Evolutionary conservation across 2,888 invertebrate species (phyloP).

Genomic region (Ophion ventricosus): DNA sequence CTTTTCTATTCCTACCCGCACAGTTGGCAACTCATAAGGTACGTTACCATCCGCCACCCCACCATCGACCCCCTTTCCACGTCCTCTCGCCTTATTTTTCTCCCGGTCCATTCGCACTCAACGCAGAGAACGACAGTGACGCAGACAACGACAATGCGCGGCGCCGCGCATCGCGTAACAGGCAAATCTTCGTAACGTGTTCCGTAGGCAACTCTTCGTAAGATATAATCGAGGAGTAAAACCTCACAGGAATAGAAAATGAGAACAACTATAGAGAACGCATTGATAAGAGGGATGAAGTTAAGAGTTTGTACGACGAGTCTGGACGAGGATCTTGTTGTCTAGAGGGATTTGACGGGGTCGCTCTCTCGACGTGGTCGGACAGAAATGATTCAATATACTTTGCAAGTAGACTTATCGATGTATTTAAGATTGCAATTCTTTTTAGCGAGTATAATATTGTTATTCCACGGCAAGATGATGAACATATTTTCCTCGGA

Average conservation of each 20-base stretch:
- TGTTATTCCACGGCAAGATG: not conserved
- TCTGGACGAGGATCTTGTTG: constrained; percentile 54
- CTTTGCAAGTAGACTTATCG: not conserved
- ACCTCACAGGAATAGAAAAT: constrained; percentile 60
- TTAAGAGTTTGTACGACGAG: constrained; percentile 67
- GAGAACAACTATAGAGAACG: constrained; percentile 21
- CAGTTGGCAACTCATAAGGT: constrained; percentile 82
- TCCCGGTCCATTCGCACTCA: constrained; percentile 52
- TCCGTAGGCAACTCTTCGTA: constrained; percentile 3
- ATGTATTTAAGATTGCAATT: constrained; percentile 1
- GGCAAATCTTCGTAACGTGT: constrained; percentile 57
- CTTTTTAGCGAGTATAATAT: not conserved
- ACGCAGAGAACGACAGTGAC: constrained; percentile 64
- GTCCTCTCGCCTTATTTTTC: constrained; percentile 40
- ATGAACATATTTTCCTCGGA: not conserved
- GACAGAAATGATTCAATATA: constrained; percentile 6
- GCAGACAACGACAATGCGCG: constrained; percentile 23
- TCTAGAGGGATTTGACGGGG: constrained; percentile 24
- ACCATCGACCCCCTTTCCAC: constrained; percentile 38
- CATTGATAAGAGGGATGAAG: constrained; percentile 35
- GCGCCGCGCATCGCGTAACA: constrained; percentile 2
- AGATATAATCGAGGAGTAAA: constrained; percentile 49
- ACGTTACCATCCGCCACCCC: constrained; percentile 52
- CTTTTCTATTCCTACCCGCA: too few relatives aligned
- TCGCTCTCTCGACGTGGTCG: not conserved